A percentile compares a stretch with the other conserved stretches of the same genome.
phyloP scores from a whole-genome alignment of 2,888 invertebrate species.

The Platycnemis pennipes region DNA sequence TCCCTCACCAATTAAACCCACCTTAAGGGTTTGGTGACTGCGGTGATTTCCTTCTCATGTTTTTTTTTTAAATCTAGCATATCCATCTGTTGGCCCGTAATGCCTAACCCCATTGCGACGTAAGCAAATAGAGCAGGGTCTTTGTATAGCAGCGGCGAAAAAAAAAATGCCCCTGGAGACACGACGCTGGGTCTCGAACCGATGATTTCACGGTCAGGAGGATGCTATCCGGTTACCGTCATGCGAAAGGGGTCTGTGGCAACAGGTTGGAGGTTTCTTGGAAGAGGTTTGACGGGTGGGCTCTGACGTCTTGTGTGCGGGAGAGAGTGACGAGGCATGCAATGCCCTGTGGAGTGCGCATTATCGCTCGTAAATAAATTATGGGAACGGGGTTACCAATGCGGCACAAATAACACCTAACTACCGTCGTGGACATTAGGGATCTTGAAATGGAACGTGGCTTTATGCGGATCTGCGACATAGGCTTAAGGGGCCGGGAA shows the following conservation, averaged over 20 bases:
- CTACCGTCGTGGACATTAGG: too few species aligned
- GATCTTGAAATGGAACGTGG: too few species aligned
- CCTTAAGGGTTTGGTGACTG: not conserved
- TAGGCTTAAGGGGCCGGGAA: too few species aligned
- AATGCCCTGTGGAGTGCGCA: not conserved
- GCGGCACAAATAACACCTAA: too few species aligned
- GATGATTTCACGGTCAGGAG: slow-evolving; percentile 1
- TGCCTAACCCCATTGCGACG: not conserved
- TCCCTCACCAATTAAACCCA: not conserved
- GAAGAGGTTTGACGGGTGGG: not conserved
- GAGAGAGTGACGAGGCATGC: not conserved
- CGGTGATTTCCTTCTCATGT: not conserved
- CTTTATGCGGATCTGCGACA: too few species aligned
- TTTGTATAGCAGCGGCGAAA: not conserved
- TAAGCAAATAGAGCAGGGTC: not conserved
- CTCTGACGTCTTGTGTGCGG: not conserved
- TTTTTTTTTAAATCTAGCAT: not conserved
- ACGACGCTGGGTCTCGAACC: not conserved
- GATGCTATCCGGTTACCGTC: slow-evolving; percentile 2
- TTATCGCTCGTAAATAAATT: too few species aligned
- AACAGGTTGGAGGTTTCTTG: not conserved
- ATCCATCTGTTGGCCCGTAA: not conserved
- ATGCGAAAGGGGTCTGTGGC: slow-evolving; percentile 5
- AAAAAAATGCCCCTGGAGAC: not conserved
- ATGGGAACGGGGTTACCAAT: too few species aligned